phyloP scores from a whole-genome alignment of 2,113 vertebrate species.

The Eidolon helvum region DNA sequence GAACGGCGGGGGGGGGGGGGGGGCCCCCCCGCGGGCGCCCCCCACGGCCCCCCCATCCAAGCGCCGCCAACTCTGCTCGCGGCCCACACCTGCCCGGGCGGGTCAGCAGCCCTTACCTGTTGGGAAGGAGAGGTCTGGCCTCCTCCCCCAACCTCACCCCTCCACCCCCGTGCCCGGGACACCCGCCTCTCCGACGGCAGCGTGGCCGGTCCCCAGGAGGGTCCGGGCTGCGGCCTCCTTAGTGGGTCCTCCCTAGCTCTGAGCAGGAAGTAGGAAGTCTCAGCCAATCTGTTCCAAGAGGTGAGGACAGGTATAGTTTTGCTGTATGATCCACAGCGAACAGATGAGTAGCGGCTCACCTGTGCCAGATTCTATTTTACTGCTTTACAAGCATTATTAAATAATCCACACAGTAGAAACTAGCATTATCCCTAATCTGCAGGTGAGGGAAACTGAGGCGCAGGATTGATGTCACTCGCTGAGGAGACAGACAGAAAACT shows the following conservation, averaged over 20 bases:
- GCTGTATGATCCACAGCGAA: fast-evolving
- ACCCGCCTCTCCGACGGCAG: fast-evolving
- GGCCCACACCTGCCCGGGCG: background rate
- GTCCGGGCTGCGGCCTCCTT: too few species aligned
- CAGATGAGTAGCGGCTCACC: background rate
- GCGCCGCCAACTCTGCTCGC: background rate
- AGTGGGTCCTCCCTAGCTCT: background rate
- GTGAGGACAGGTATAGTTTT: fast-evolving
- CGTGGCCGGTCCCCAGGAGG: background rate
- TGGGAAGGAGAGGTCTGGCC: background rate
- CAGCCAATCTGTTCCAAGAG: background rate
- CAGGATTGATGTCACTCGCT: fast-evolving
- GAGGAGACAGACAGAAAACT: background rate
- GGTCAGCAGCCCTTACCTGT: background rate
- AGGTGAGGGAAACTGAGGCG: background rate
- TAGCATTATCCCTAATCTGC: background rate
- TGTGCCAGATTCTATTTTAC: background rate
- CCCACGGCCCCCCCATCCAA: too few species aligned
- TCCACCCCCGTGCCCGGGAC: too few species aligned
- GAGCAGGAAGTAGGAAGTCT: background rate
- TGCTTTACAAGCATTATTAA: background rate
- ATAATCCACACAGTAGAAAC: background rate
- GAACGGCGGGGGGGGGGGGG: background rate
- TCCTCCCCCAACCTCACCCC: too few species aligned
- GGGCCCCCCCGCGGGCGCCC: conserved; percentile 18